Evolutionary conservation across 2,888 invertebrate species (phyloP).

Genomic region (Tryphoninae sp.): DNA sequence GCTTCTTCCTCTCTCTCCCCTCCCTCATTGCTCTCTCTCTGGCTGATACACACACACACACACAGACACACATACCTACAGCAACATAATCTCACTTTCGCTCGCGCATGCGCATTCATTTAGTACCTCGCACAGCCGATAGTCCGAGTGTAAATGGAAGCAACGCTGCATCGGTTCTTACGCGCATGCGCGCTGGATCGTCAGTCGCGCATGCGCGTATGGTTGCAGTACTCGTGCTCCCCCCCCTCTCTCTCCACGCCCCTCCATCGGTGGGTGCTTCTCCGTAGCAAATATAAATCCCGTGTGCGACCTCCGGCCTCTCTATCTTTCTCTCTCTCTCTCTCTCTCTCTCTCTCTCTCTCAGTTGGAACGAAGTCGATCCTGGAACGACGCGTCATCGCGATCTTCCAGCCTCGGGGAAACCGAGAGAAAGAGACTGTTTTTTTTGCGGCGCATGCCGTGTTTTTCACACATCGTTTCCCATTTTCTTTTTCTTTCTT

Average conservation of each 20-base stretch:
- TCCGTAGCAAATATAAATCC: slow-evolving; percentile 31
- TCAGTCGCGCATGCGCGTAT: too few species aligned
- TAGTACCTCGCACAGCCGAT: slow-evolving; percentile 34
- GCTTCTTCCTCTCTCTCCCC: slow-evolving; percentile 22
- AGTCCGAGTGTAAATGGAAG: slow-evolving; percentile 19
- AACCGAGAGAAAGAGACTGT: slow-evolving; percentile 60
- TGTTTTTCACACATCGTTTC: background rate
- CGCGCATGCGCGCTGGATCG: background rate
- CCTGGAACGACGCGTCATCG: slow-evolving; percentile 40
- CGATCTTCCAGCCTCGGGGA: slow-evolving; percentile 34
- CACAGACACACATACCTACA: background rate
- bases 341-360: slow-evolving; percentile 1
- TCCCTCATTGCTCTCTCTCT: background rate
- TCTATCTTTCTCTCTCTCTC: background rate
- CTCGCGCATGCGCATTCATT: slow-evolving; percentile 43
- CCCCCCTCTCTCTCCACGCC: background rate
- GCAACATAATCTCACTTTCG: slow-evolving; percentile 55
- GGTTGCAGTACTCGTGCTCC: too few species aligned
- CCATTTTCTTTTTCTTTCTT: background rate
- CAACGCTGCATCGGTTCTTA: slow-evolving; percentile 18
- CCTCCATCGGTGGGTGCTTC: slow-evolving; percentile 42
- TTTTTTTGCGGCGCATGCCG: background rate
- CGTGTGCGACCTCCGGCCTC: slow-evolving; percentile 55
- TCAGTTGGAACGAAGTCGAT: slow-evolving; percentile 39
- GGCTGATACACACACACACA: too few species aligned